phyloP scores from a whole-genome alignment of 2,797 vertebrate species.

The Sebastes itinus region DNA sequence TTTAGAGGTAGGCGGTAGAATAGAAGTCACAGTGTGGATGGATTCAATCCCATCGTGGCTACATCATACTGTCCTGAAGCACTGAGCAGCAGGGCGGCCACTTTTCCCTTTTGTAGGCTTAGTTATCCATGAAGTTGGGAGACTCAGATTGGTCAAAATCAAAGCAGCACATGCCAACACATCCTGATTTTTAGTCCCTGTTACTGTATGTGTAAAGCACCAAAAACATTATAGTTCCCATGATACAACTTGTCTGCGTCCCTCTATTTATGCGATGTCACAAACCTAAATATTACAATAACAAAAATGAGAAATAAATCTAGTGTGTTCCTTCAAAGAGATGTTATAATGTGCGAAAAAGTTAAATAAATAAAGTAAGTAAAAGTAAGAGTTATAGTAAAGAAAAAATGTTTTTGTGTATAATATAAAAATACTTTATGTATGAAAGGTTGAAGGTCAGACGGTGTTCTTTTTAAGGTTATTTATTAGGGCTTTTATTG shows the following conservation, averaged over 20 bases:
- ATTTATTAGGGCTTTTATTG: too few species aligned
- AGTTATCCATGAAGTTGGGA: background rate
- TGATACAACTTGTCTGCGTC: background rate
- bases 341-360: too few species aligned
- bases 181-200: background rate
- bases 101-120: background rate
- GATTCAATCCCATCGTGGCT: background rate
- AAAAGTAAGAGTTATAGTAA: too few species aligned
- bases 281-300: too few species aligned
- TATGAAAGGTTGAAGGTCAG: background rate
- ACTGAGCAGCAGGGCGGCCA: background rate
- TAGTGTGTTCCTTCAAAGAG: too few species aligned
- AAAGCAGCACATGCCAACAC: background rate
- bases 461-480: background rate
- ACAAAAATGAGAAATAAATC: too few species aligned
- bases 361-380: too few species aligned
- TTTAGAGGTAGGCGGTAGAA: slow-evolving; percentile 4
- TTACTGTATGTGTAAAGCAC: background rate
- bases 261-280: background rate
- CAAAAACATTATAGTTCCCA: background rate
- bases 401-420: too few species aligned
- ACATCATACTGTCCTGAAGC: background rate
- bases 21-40: background rate
- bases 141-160: background rate
- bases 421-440: background rate